phyloP scores from a whole-genome alignment of 2,113 vertebrate genomes.

The Nerophis lumbriciformis region DNA sequence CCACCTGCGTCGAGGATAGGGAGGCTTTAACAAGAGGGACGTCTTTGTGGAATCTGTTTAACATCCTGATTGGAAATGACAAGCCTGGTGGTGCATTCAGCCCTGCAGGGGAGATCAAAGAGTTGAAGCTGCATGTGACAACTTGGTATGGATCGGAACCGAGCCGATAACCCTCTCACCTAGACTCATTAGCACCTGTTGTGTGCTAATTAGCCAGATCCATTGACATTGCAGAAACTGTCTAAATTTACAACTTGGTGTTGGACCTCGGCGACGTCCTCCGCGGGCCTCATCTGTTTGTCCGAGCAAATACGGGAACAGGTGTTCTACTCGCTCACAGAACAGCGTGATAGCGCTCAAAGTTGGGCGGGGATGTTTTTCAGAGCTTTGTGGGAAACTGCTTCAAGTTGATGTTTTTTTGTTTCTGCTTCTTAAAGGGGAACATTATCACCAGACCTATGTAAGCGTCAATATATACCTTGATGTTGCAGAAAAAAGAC shows the following conservation, averaged over 20 bases:
- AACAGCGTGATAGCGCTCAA: conserved; percentile 8
- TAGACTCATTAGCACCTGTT: conserved; percentile 64
- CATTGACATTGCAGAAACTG: conserved; percentile 26
- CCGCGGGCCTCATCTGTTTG: conserved; percentile 28
- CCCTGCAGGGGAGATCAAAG: conserved; percentile 61
- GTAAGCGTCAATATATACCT: no score
- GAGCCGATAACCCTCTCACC: conserved; percentile 39
- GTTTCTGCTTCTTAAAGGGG: no score
- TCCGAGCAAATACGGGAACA: conserved; percentile 31
- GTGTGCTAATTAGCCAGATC: conserved; percentile 53
- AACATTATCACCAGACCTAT: no score
- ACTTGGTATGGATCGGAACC: conserved; percentile 52
- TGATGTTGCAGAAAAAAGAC: no score
- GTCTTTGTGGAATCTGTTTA: conserved; percentile 55
- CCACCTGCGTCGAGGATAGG: conserved; percentile 37
- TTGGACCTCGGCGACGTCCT: conserved; percentile 21
- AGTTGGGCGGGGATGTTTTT: conserved; percentile 17
- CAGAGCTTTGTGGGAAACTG: conserved; percentile 15
- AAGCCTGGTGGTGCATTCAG: conserved; percentile 50
- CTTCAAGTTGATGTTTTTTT: not conserved
- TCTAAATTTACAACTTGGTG: conserved; percentile 20
- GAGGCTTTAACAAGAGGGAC: conserved; percentile 25
- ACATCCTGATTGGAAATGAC: conserved; percentile 68
- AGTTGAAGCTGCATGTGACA: conserved; percentile 47
- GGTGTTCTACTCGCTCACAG: conserved; percentile 30